Evolutionary conservation across 2,797 vertebrate genomes (phyloP).

Genomic region (Meda fulgida): DNA sequence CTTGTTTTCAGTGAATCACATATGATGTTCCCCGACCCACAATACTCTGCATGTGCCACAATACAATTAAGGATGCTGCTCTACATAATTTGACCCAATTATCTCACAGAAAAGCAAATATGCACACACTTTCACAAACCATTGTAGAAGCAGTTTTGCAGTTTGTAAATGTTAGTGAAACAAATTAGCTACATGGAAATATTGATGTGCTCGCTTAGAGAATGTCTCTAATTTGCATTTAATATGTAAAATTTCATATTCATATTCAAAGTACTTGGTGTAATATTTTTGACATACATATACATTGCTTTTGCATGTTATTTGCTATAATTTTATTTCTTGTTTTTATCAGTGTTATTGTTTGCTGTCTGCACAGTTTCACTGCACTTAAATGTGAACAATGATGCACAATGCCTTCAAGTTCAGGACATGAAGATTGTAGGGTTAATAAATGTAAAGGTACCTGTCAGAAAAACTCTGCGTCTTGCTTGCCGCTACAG

Average conservation of each 20-base stretch:
- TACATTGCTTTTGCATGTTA: not conserved
- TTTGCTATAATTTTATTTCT: not conserved
- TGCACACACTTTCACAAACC: not conserved
- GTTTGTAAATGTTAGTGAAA: not conserved
- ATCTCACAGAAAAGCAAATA: not conserved
- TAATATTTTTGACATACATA: not conserved
- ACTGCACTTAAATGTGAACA: not conserved
- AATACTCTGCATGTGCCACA: conserved; percentile 13
- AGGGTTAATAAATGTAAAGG: not conserved
- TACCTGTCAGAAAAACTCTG: not conserved
- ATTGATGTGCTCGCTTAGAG: not conserved
- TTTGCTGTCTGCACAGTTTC: not conserved
- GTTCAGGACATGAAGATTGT: conserved; percentile 1
- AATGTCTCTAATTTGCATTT: not conserved
- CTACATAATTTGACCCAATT: conserved; percentile 11
- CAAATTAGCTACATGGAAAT: not conserved
- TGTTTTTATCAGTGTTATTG: not conserved
- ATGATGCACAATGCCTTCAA: no score
- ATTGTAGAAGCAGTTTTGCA: not conserved
- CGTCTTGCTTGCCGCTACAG: not conserved
- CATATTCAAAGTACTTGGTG: not conserved
- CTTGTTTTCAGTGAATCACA: not conserved
- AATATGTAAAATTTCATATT: not conserved
- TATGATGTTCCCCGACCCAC: not conserved
- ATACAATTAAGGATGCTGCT: not conserved